phyloP scores from a whole-genome alignment of 1,140 invertebrate species.

The Phortica variegata region DNA sequence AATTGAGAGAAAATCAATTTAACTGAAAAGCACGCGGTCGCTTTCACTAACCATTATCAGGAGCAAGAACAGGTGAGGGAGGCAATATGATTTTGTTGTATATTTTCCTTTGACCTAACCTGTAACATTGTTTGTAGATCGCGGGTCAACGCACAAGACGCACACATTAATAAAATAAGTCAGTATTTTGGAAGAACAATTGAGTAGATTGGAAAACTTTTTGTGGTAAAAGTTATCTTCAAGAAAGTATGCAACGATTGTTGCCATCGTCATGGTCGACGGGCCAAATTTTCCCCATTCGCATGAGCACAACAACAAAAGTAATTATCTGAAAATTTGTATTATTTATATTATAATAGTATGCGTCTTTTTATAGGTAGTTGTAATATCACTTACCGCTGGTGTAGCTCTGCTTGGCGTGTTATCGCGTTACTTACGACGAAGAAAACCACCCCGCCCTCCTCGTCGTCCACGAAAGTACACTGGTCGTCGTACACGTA shows the following conservation, averaged over 20 bases:
- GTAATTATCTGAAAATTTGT: conserved; percentile 8
- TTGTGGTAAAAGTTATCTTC: no score
- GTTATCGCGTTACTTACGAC: conserved; percentile 63
- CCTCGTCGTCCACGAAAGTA: conserved; percentile 59
- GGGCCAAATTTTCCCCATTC: conserved; percentile 28
- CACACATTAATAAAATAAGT: no score
- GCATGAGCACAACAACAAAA: conserved; percentile 44
- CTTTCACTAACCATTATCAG: no score
- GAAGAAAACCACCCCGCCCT: conserved; percentile 61
- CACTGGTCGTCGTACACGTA: conserved; percentile 60
- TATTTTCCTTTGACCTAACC: no score
- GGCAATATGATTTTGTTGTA: no score
- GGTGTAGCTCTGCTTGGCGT: conserved; percentile 65
- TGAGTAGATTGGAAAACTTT: no score
- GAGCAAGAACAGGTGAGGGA: no score
- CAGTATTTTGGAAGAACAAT: no score
- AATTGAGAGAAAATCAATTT: no score
- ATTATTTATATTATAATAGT: not conserved
- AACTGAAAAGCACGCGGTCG: no score
- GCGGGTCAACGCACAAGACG: no score
- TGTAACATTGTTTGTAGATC: no score
- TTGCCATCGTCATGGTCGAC: conserved; percentile 26
- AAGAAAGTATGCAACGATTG: conserved; percentile 41
- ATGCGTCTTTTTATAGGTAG: conserved; percentile 40
- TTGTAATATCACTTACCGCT: conserved; percentile 59